Evolutionary conservation across 2,113 vertebrate species (phyloP).

Genomic region (Sprattus sprattus): DNA sequence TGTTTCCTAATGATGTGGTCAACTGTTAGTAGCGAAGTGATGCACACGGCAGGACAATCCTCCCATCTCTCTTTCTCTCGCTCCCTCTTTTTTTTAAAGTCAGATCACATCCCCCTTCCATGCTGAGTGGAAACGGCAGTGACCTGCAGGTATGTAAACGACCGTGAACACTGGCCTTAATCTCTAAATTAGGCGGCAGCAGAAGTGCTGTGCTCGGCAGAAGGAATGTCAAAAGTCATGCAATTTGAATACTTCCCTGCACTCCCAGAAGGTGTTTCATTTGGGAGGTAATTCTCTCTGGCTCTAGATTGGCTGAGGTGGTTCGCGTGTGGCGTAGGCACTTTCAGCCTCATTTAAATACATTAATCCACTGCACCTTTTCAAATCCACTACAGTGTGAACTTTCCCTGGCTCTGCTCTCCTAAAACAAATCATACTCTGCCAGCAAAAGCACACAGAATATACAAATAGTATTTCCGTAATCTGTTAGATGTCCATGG

Average conservation of each 20-base stretch:
- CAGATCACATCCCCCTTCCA: conserved; percentile 38
- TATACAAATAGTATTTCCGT: background rate
- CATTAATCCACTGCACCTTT: conserved; percentile 30
- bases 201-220: conserved; percentile 47
- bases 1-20: conserved; percentile 5
- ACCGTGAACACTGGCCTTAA: conserved; percentile 34
- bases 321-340: conserved; percentile 3
- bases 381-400: background rate
- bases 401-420: conserved; percentile 4
- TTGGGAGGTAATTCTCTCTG: background rate
- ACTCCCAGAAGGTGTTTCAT: conserved; percentile 38
- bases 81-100: conserved; percentile 14
- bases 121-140: conserved; percentile 20
- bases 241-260: conserved; percentile 37
- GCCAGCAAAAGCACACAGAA: background rate
- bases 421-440: conserved; percentile 15
- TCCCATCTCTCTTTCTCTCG: conserved; percentile 18
- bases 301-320: conserved; percentile 21
- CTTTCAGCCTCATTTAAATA: conserved; percentile 35
- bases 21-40: background rate
- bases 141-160: conserved; percentile 41
- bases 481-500: background rate
- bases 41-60: background rate
- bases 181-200: conserved; percentile 36
- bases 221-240: conserved; percentile 49